Percentiles rank a stretch among this genome's conserved stretches.
Evolutionary conservation across 2,113 vertebrate genomes (phyloP).

Genomic region (Apodemus sylvaticus): DNA sequence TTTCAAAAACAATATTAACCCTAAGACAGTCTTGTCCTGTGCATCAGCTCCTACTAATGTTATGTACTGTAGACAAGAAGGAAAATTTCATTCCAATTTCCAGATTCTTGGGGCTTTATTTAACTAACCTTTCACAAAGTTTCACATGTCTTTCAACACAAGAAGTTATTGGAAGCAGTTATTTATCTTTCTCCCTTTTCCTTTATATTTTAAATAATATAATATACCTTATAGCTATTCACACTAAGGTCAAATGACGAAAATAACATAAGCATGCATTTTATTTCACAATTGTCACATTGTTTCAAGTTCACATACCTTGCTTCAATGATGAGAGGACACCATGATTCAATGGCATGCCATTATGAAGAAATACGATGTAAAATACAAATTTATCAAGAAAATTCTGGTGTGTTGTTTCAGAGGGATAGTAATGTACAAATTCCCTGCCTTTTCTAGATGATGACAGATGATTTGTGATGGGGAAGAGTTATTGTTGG

Average conservation of each 20-base stretch:
- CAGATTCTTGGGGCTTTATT: neutral
- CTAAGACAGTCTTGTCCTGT: neutral
- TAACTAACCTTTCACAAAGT: neutral
- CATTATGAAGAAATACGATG: neutral
- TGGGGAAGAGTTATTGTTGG: neutral
- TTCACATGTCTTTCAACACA: neutral
- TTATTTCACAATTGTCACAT: neutral
- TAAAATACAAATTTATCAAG: neutral
- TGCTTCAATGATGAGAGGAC: neutral
- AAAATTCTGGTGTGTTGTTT: neutral
- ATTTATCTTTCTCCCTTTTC: neutral
- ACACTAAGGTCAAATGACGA: neutral
- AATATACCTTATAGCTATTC: neutral
- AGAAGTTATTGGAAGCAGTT: neutral
- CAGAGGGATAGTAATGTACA: neutral
- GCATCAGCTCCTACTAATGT: neutral
- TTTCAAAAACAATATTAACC: neutral
- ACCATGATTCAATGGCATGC: too few relatives aligned
- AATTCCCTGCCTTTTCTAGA: neutral
- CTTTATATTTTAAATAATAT: neutral
- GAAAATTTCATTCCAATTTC: neutral
- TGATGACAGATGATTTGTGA: neutral
- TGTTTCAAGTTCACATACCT: neutral
- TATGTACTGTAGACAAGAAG: neutral
- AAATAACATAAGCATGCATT: neutral